phyloP scores from a whole-genome alignment of 2,797 vertebrate species.

The Gephyroberyx darwinii region DNA sequence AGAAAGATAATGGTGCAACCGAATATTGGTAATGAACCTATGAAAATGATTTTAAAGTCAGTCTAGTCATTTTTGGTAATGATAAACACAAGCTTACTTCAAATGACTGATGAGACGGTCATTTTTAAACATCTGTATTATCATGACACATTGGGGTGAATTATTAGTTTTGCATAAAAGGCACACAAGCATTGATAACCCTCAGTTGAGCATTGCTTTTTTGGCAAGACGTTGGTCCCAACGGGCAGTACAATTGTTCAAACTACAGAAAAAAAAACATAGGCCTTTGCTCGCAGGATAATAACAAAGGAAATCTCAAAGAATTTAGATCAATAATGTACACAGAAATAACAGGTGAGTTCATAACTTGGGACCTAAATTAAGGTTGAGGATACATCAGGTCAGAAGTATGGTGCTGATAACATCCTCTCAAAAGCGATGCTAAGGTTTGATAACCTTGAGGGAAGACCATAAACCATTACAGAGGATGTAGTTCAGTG shows the following conservation, averaged over 20 bases:
- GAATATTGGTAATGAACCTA: conserved; percentile 64
- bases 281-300: conserved; percentile 66
- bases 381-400: conserved; percentile 61
- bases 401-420: conserved; percentile 64
- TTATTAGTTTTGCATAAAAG: conserved; percentile 82
- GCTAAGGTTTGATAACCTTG: conserved; percentile 37
- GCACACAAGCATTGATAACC: conserved; percentile 84
- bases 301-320: conserved; percentile 72
- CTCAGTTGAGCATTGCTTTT: conserved; percentile 70
- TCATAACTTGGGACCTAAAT: conserved; percentile 63
- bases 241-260: conserved; percentile 80
- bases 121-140: conserved; percentile 69
- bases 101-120: conserved; percentile 76
- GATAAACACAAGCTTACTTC: conserved; percentile 62
- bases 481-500: conserved; percentile 80
- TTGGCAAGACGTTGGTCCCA: conserved; percentile 85
- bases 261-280: conserved; percentile 72
- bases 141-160: conserved; percentile 71
- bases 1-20: conserved; percentile 73
- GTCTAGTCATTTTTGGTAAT: conserved; percentile 56
- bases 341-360: conserved; percentile 66
- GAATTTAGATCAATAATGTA: conserved; percentile 79
- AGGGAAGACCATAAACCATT: conserved; percentile 65
- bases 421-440: conserved; percentile 65
- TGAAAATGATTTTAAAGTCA: conserved; percentile 64